A percentile compares a stretch with the other conserved stretches of the same genome.
phyloP scores from a whole-genome alignment of 2,113 vertebrate genomes.

The Heterotis niloticus region DNA sequence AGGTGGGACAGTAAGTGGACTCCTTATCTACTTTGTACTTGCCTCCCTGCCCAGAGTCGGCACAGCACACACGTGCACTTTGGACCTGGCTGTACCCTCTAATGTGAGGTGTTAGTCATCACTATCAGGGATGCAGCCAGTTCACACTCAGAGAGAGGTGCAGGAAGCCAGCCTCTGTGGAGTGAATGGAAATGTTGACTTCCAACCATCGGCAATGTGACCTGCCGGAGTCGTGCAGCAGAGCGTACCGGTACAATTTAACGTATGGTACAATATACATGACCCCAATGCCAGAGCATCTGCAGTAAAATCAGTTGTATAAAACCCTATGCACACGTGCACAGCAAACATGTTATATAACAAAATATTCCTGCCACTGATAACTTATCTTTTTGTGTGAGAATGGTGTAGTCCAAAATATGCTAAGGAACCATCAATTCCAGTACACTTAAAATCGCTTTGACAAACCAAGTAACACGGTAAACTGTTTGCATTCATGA shows the following conservation, averaged over 20 bases:
- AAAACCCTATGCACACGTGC: background rate
- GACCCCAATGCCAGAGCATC: background rate
- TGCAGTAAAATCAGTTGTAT: background rate
- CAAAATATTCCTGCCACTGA: background rate
- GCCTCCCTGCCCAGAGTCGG: background rate
- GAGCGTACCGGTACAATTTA: background rate
- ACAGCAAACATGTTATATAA: background rate
- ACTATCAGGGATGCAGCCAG: background rate
- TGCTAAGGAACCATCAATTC: too few relatives aligned
- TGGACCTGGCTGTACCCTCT: slow-evolving; percentile 11
- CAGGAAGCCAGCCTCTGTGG: background rate
- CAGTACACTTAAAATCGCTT: too few relatives aligned
- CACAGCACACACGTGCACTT: slow-evolving; percentile 8
- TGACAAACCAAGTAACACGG: too few relatives aligned
- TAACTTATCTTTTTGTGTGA: background rate
- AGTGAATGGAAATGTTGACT: background rate
- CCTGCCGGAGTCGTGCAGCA: background rate
- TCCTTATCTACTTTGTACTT: background rate
- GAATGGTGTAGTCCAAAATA: too few relatives aligned
- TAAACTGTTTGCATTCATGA: too few relatives aligned
- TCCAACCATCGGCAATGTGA: background rate
- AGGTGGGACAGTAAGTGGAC: background rate
- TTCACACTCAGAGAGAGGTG: background rate
- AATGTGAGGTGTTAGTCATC: background rate
- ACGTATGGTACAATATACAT: background rate